phyloP scores from a whole-genome alignment of 2,113 vertebrate genomes.

The Perccottus glenii region DNA sequence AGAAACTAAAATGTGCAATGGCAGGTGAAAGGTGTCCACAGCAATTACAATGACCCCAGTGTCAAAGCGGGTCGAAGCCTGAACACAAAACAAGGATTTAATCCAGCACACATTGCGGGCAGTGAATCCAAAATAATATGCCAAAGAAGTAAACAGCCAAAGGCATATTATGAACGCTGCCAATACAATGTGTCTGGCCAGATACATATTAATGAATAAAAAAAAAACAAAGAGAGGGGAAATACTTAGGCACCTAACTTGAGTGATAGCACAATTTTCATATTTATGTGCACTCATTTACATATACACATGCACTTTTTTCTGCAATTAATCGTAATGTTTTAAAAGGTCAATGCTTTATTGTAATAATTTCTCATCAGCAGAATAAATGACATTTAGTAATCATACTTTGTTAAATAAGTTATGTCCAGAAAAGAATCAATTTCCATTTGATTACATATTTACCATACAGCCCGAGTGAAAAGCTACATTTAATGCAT shows the following conservation, averaged over 20 bases:
- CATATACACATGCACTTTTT: neutral
- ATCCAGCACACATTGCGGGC: conserved; percentile 36
- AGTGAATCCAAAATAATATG: conserved; percentile 38
- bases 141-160: conserved; percentile 53
- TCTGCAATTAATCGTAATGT: neutral
- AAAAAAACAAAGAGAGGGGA: neutral
- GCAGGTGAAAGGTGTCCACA: conserved; percentile 17
- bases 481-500: too few species aligned
- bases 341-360: neutral
- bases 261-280: neutral
- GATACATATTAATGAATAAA: conserved; percentile 35
- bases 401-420: conserved; percentile 3
- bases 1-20: neutral
- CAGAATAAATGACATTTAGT: neutral
- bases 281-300: neutral
- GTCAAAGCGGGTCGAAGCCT: conserved; percentile 22
- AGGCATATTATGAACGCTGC: conserved; percentile 17
- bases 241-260: neutral
- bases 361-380: conserved; percentile 3
- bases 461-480: neutral
- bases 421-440: neutral
- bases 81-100: conserved; percentile 38
- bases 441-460: too few species aligned
- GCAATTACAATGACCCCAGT: conserved; percentile 38
- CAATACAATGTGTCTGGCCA: conserved; percentile 40